Conservation (phyloP, 2,797 vertebrate genomes). For the Neomorphus geoffroyi region DNA sequence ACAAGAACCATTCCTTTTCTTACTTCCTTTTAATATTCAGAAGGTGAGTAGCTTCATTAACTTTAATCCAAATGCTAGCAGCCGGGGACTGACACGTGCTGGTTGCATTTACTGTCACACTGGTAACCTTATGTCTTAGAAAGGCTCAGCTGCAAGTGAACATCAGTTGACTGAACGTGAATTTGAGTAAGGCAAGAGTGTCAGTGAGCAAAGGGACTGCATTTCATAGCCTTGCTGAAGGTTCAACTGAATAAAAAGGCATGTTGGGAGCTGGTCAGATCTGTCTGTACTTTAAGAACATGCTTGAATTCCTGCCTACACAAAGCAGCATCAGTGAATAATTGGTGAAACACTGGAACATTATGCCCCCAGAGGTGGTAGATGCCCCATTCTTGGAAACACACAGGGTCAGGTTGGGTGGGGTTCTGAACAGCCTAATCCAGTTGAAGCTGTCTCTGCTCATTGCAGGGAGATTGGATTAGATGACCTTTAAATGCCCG, state of each 20-base stretch:
- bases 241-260: neutral
- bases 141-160: neutral
- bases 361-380: neutral
- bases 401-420: neutral
- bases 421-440: neutral
- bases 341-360: neutral
- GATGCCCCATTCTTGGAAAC: neutral
- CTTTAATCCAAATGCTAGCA: neutral
- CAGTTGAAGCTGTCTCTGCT: neutral
- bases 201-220: neutral
- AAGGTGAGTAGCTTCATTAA: rapidly evolving
- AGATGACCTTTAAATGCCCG: neutral
- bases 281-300: neutral
- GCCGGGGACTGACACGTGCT: neutral
- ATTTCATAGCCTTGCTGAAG: neutral
- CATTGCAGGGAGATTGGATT: neutral
- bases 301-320: neutral
- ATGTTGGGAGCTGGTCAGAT: neutral
- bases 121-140: neutral
- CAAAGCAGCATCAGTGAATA: neutral
- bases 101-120: neutral
- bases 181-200: neutral
- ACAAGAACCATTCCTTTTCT: neutral
- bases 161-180: neutral
- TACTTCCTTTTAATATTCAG: neutral